Base-by-base conservation (phyloP, 1,140 invertebrate species). In the Trichonephila inaurata region DNA sequence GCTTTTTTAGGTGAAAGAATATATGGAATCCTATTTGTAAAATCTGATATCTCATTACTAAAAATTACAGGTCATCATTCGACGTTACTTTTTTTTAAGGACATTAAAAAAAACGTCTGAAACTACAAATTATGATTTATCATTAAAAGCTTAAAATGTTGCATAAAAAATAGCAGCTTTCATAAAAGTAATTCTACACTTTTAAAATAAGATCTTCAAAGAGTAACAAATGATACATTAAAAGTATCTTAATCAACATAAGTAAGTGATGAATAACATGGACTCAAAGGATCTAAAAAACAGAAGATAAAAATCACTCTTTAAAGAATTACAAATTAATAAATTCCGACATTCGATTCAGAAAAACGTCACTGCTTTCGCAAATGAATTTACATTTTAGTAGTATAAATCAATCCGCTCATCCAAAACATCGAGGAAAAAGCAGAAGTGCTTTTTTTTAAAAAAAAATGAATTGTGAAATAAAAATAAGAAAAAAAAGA, bases 321-420 rank as follows among this genome's bases (percentile, higher is more conserved):
- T 83, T 60, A 58, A 77, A 77, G 72, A 58, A 83, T 60, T 83
- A 28, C 44, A 83, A 83, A 83, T 83, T 83, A 83, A 58, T 83
- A 83, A 83, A 83, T 10, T 4, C 40, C 82, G 82, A 83, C 82
- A 83, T 83, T 28, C 82, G 5, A 77, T 28, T 77, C 6, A 33
- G 16, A 77, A 77, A 77, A 77, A 40, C 28, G 28, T 16, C 18
- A 19, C 10, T 77, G 18, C 72, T 60, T 10, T 33, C 40, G 24
- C 60, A 88, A 88, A 88, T 64, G 62, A 88, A 88, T 88, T 88
- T 64, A 88, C 51, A 88, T 88, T 64, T 88, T 24, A 66, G 2
- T 58, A 58, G 28, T 60, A 85, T 85, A 85, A 85, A 85, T 40
- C 51, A 40, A 64, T n/a, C 40, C 61, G 64, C 33, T 88, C 86